Evolutionary conservation across 2,888 invertebrate genomes (phyloP).

Genomic region (Phragmatobia fuliginosa): DNA sequence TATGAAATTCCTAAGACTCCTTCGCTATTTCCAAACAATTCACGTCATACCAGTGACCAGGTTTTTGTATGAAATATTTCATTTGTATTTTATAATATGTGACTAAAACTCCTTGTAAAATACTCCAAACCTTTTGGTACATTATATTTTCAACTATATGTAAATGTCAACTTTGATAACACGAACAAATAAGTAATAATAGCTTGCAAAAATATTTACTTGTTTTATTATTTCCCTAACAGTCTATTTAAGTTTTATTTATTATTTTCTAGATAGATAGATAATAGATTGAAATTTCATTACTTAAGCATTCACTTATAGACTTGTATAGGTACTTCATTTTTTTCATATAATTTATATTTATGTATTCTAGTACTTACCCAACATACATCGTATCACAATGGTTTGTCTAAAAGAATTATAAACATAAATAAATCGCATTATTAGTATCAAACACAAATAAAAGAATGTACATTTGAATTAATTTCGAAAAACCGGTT

Average conservation of each 20-base stretch:
- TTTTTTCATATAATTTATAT: too few species aligned
- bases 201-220: neutral
- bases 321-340: too few species aligned
- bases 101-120: neutral
- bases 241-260: too few species aligned
- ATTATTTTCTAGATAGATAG: too few species aligned
- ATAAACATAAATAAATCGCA: conserved; percentile 13
- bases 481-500: conserved; percentile 62
- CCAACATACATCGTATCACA: neutral
- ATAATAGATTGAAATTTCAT: neutral
- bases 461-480: conserved; percentile 63
- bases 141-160: neutral
- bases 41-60: conserved; percentile 52
- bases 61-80: conserved; percentile 44
- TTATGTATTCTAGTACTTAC: neutral
- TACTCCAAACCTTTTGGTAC: neutral
- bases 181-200: neutral
- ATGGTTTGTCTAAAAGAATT: neutral
- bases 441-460: conserved; percentile 44
- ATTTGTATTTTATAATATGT: conserved; percentile 24
- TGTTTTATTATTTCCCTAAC: too few species aligned
- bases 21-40: conserved; percentile 62
- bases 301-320: neutral
- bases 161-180: neutral
- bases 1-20: conserved; percentile 76